Evolutionary conservation across 2,888 invertebrate species (phyloP).

Genomic region (Athalia circularis): DNA sequence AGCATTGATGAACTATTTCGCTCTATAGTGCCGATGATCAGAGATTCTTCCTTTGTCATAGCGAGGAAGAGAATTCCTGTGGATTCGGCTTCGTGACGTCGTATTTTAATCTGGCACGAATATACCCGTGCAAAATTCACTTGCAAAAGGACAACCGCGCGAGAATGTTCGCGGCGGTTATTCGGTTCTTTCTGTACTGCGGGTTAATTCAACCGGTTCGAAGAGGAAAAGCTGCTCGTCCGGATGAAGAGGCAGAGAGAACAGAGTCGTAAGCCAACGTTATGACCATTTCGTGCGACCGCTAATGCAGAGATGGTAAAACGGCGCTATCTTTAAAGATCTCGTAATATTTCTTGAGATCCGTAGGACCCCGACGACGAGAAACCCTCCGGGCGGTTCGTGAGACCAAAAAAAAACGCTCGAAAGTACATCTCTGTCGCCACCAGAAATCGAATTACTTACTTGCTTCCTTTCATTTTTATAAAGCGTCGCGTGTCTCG

Average conservation of each 20-base stretch:
- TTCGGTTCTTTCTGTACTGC: neutral
- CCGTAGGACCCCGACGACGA: neutral
- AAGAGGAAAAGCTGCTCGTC: slow-evolving; percentile 34
- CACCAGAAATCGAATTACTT: neutral
- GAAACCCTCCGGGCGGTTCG: neutral
- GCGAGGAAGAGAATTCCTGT: too few species aligned
- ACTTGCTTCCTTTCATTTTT: neutral
- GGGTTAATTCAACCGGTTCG: slow-evolving; percentile 29
- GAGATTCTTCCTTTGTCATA: too few species aligned
- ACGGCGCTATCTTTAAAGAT: slow-evolving; percentile 18
- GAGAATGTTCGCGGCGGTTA: neutral
- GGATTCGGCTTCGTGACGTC: too few species aligned
- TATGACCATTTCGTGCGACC: slow-evolving; percentile 30
- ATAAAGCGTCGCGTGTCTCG: neutral
- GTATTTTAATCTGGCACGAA: too few species aligned
- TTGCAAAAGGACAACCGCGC: neutral
- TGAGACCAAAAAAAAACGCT: neutral
- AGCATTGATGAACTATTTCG: too few species aligned
- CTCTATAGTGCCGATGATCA: too few species aligned
- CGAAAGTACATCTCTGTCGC: neutral
- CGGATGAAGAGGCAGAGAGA: slow-evolving; percentile 12
- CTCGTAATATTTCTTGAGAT: slow-evolving; percentile 2
- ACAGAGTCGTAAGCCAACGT: slow-evolving; percentile 13
- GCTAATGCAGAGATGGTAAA: slow-evolving; percentile 8
- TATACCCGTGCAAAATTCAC: too few species aligned